Conservation (phyloP, 1,140 invertebrate genomes). For the Tetramorium alpestre region DNA sequence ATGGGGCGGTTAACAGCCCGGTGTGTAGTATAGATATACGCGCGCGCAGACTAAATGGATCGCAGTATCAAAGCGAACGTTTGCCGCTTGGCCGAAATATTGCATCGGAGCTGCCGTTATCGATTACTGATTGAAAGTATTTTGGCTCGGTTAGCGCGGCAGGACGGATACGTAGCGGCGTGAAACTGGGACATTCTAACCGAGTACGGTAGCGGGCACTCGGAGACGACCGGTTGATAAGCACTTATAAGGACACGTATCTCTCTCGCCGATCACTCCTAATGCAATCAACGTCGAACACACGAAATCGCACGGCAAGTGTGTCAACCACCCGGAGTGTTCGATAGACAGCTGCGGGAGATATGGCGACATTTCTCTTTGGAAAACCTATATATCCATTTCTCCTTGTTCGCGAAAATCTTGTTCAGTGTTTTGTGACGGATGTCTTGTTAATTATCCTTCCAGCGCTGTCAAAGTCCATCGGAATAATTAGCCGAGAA, state of each 20-base stretch:
- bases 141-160: slow-evolving; percentile 15
- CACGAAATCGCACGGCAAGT: slow-evolving; percentile 1
- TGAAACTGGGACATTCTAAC: slow-evolving; percentile 41
- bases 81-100: slow-evolving; percentile 31
- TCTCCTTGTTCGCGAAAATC: neutral
- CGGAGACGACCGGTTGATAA: slow-evolving; percentile 37
- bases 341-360: neutral
- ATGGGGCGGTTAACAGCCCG: slow-evolving; percentile 13
- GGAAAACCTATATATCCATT: neutral
- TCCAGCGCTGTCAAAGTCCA: neutral
- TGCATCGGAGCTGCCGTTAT: slow-evolving; percentile 19
- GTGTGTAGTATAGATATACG: neutral
- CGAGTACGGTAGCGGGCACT: slow-evolving; percentile 5
- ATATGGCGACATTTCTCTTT: neutral
- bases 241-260: slow-evolving; percentile 52
- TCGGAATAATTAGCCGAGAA: neutral
- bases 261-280: neutral
- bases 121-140: slow-evolving; percentile 53
- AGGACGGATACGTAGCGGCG: neutral
- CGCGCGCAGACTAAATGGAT: slow-evolving; percentile 34
- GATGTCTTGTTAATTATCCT: neutral
- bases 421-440: neutral
- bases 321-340: neutral
- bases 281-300: slow-evolving; percentile 8
- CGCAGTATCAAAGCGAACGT: slow-evolving; percentile 13